Evolutionary conservation across 1,140 invertebrate genomes (phyloP), one percentile per base, ranked within the genome.

Genomic region (Venustaconcha ellipsiformis): DNA sequence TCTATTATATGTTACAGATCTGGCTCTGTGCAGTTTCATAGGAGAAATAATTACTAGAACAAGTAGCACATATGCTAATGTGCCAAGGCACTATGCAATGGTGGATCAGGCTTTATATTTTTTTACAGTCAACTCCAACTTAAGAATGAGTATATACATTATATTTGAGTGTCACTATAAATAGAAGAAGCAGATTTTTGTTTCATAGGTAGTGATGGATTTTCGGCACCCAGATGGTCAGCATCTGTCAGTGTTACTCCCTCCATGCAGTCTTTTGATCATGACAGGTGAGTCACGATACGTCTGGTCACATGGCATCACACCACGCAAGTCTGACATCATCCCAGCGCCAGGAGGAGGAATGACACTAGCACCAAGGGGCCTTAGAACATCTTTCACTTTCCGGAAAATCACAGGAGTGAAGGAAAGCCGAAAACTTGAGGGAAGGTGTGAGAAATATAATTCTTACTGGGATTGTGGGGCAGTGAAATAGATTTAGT

Each of bases 241-340:
- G 81, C 92, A 93, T 83, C 83, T 93, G 13, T 92, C 93, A 37
- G 86, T 96, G 14, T 72, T 93, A 20, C 88, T 99, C 65, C 94
- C 95, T 4, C 86, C 89, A n/a, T 92, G 95, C 82, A 97, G 96
- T 67, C 87, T 98, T 66, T 83, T 97, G 12, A 91, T 99, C 0
- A 96, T 99, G 94, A 92, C 93, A 57, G 94, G 92, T 1, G 95
- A 96, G 88, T 92, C 94, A 26, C 92, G 94, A 90, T 95, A 91
- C 81, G 57, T 86, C 15, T 92, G 88, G 90, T 89, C 87, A 67
- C 92, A 92, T 89, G 90, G 88, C 74, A 99, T 99, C 76, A 93
- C 93, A 62, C 94, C 96, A 0, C 92, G 96, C 83, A 94, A 94
- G 69, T 94, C 92, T 76, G 97, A 99, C 89, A 90, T 96, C n/a